Percentiles rank a stretch among this genome's conserved stretches.
phyloP scores from a whole-genome alignment of 2,888 invertebrate species.

The Frankliniella intonsa region DNA sequence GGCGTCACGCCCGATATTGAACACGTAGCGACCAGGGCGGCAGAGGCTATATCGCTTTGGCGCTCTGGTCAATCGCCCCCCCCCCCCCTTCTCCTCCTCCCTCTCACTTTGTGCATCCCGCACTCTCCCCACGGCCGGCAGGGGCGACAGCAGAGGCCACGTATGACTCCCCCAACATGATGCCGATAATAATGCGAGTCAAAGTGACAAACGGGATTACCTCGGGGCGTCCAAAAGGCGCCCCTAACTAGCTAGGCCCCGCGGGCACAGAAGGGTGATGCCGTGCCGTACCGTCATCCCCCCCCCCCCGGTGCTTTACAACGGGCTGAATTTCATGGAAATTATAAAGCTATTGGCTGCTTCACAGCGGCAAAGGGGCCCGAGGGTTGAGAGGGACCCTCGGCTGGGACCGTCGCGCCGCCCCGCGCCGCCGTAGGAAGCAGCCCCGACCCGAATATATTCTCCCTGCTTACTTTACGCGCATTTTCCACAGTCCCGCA shows the following conservation, averaged over 20 bases:
- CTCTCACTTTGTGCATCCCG: no score
- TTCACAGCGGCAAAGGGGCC: not conserved
- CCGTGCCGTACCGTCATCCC: not conserved
- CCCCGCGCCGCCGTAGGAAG: not conserved
- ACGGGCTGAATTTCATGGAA: constrained; percentile 8
- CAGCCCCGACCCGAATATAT: not conserved
- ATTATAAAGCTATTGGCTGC: constrained; percentile 25
- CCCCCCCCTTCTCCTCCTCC: no score
- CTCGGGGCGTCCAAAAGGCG: not conserved
- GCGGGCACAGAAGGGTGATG: not conserved
- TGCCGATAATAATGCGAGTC: not conserved
- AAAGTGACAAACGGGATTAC: constrained; percentile 1
- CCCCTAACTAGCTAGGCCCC: not conserved
- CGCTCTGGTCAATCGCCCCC: no score
- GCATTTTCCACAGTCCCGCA: not conserved
- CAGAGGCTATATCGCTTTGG: no score
- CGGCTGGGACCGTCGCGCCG: not conserved
- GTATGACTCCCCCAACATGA: not conserved
- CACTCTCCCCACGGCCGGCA: no score
- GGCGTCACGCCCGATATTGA: not conserved
- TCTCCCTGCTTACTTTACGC: not conserved
- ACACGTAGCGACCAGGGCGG: not conserved
- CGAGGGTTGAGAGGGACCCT: not conserved
- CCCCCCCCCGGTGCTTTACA: not conserved
- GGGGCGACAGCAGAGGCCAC: no score